Percentiles rank a stretch among this genome's conserved stretches.
These are phyloP conservation scores for Bubalus kerabau DNA, from an alignment of 2,113 vertebrate species.

Conservation along the genomic window DNA sequence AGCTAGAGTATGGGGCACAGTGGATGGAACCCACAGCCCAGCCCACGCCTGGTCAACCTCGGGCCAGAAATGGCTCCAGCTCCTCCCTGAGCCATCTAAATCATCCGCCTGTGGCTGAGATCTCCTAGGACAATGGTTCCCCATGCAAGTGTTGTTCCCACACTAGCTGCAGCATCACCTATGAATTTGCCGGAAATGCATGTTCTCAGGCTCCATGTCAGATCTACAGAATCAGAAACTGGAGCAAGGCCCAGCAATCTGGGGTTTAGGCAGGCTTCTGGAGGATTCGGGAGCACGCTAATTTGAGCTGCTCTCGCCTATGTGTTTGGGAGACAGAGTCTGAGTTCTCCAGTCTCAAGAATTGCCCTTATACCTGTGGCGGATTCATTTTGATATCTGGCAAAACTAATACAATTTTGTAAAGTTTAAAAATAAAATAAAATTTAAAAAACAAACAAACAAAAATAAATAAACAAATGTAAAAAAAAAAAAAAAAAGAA, in stretches of 20 bases:
- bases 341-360: not conserved
- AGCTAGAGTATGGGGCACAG: fast-evolving
- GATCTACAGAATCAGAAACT: not conserved
- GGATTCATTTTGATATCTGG: too few species aligned
- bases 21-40: not conserved
- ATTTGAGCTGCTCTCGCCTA: not conserved
- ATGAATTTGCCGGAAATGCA: not conserved
- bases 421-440: too few species aligned
- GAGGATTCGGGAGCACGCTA: fast-evolving
- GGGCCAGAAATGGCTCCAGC: not conserved
- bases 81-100: not conserved
- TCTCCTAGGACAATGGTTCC: fast-evolving
- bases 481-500: not conserved
- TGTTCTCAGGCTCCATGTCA: not conserved
- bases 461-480: too few species aligned
- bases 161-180: not conserved
- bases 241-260: fast-evolving
- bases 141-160: not conserved
- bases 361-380: not conserved
- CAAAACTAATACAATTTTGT: too few species aligned
- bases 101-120: not conserved
- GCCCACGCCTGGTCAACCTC: fast-evolving
- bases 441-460: too few species aligned
- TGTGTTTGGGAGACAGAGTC: too few species aligned
- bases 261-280: too few species aligned